These are phyloP conservation scores for Drosophila pallidifrons DNA, from an alignment of 1,140 invertebrate species.

Conservation along the genomic window DNA sequence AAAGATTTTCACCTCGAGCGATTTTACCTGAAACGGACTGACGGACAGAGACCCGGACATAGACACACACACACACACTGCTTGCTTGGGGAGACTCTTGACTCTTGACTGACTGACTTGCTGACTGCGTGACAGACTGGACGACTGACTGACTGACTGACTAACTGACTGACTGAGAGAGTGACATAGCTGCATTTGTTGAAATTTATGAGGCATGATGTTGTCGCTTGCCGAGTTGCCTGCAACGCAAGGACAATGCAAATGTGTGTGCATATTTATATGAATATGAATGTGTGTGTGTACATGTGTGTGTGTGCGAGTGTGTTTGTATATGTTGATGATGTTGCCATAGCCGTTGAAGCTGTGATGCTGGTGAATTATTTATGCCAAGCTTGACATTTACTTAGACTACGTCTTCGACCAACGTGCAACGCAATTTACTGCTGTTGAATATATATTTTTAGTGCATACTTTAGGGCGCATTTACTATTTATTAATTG, in stretches of 20 bases:
- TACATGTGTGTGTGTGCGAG: slow-evolving; percentile 24
- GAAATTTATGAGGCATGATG: slow-evolving; percentile 78
- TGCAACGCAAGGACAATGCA: slow-evolving; percentile 72
- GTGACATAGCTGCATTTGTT: slow-evolving; percentile 64
- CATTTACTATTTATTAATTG: slow-evolving; percentile 72
- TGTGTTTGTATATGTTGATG: slow-evolving; percentile 75
- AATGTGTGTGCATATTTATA: slow-evolving; percentile 26
- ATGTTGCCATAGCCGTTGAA: slow-evolving; percentile 60
- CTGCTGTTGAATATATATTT: slow-evolving; percentile 49
- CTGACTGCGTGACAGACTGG: slow-evolving; percentile 36
- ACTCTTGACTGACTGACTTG: slow-evolving; percentile 2
- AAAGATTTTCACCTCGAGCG: slow-evolving; percentile 82
- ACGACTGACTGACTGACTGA: slow-evolving; percentile 36
- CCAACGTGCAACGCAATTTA: slow-evolving; percentile 44
- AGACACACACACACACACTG: not conserved
- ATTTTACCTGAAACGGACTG: slow-evolving; percentile 41
- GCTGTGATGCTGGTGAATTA: slow-evolving; percentile 62
- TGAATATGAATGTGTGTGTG: slow-evolving; percentile 10
- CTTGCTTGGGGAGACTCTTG: not conserved
- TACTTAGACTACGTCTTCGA: slow-evolving; percentile 55
- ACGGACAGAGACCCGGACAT: slow-evolving; percentile 6
- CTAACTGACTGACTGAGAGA: slow-evolving; percentile 43
- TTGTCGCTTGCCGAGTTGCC: slow-evolving; percentile 31
- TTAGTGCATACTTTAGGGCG: slow-evolving; percentile 63
- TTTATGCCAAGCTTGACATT: slow-evolving; percentile 78